These are phyloP conservation scores for Drosophila pachea DNA, from an alignment of 1,140 invertebrate genomes.

Conservation along the genomic window DNA sequence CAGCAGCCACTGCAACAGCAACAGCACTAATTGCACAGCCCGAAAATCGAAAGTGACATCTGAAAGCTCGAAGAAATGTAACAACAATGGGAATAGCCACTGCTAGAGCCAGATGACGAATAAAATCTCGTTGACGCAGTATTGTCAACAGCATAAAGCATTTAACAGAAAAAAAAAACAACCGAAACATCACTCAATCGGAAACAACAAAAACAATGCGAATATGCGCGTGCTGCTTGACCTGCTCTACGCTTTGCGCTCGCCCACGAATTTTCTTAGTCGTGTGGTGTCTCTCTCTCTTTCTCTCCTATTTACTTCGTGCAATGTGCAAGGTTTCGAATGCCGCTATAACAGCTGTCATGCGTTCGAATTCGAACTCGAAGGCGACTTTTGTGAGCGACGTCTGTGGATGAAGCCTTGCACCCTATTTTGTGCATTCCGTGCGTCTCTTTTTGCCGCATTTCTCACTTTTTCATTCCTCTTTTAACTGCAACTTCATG, in stretches of 20 bases:
- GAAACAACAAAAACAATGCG: slow-evolving; percentile 33
- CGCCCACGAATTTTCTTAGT: slow-evolving; percentile 46
- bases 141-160: slow-evolving; percentile 32
- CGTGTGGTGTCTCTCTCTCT: slow-evolving; percentile 3
- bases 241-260: slow-evolving; percentile 49
- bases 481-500: slow-evolving; percentile 29
- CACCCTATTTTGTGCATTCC: not conserved
- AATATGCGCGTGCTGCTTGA: slow-evolving; percentile 59
- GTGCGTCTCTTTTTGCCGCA: not conserved
- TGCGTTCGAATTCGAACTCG: slow-evolving; percentile 11
- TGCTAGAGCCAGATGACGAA: slow-evolving; percentile 23
- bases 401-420: not conserved
- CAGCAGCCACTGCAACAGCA: slow-evolving; percentile 40
- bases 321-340: slow-evolving; percentile 42
- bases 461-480: slow-evolving; percentile 3
- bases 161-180: slow-evolving; percentile 18
- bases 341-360: slow-evolving; percentile 64
- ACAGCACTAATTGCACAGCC: slow-evolving; percentile 40
- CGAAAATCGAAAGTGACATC: slow-evolving; percentile 60
- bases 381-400: slow-evolving; percentile 13
- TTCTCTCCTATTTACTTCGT: slow-evolving; percentile 27
- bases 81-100: slow-evolving; percentile 69
- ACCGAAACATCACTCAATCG: not conserved
- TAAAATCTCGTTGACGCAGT: slow-evolving; percentile 15
- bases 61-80: slow-evolving; percentile 51